Base-by-base conservation (phyloP, 2,113 vertebrate genomes). In the Gobio gobio region DNA sequence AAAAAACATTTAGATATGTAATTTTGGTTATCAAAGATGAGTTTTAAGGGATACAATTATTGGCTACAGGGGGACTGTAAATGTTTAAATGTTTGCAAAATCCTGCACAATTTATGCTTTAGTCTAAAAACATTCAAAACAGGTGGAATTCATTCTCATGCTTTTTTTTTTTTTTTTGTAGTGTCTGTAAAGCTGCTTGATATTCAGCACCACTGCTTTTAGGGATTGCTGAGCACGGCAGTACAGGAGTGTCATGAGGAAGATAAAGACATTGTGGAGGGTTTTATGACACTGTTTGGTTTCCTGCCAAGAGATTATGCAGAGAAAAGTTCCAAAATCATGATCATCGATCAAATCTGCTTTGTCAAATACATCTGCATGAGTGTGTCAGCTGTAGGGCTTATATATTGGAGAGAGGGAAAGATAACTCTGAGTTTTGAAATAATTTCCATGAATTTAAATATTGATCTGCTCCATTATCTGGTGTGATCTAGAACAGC, bases 301-400 rank as follows among this genome's bases (percentile, higher is more conserved):
- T 81, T 45, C 61, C 78, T 64, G 63, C 79, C 79, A 68, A 82
- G 47, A 82, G 79, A 82, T 68, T 82, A 68, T 68, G 63, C 79
- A 82, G 79, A 68, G 79, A 82, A 68, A 82, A 82, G 45, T 82
- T 82, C 26, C 20, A 68, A 74, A 82, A 82, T 82, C 63, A 82
- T 36, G 26, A 82, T 68, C 79, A 82, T 82, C 43, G 79, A 82
- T 82, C 79, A 82, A 82, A 82, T 82, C 79, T 82, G 43, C 78
- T 81, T 81, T 51, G 79, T 82, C 79, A 68, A 82, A 82, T 66
- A 36, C 6, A 16, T 43, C 40, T 59, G 43, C 3, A 20, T 47
- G 79, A 13, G 45, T 68, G 24, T 61, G 14, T 82, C 5, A 54
- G 63, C 79, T 82, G 45, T 36, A 82, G 47, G 79, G 79, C 26